Evolutionary conservation across 1,140 invertebrate species (phyloP).

Genomic region (Caenorhabditis latens): DNA sequence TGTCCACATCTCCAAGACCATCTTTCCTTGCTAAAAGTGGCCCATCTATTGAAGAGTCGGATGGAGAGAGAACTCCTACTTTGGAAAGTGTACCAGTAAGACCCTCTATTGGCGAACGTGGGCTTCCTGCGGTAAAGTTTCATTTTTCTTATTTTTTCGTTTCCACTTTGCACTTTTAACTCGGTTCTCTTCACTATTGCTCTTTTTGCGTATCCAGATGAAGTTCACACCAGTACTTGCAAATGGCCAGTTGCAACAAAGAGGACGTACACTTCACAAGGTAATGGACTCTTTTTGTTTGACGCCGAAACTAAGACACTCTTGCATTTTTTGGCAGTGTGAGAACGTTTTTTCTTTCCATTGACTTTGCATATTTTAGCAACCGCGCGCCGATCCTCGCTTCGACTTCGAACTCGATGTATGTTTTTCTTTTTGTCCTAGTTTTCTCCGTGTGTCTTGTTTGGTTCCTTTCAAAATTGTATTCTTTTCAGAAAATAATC

Average conservation of each 20-base stretch:
- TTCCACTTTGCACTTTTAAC: background rate
- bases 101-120: conserved; percentile 25
- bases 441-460: background rate
- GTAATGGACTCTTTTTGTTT: conserved; percentile 42
- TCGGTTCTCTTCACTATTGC: background rate
- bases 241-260: conserved; percentile 42
- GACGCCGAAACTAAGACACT: background rate
- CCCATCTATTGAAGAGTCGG: conserved; percentile 19
- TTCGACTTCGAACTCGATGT: conserved; percentile 48
- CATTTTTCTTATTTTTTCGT: background rate
- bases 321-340: conserved; percentile 49
- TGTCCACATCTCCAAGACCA: conserved; percentile 5
- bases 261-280: conserved; percentile 50
- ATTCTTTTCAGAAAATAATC: conserved; percentile 46
- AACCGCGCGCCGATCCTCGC: conserved; percentile 48
- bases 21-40: background rate
- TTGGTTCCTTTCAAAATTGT: background rate
- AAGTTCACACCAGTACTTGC: conserved; percentile 36
- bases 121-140: conserved; percentile 20
- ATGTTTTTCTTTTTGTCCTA: background rate
- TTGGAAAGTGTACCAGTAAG: background rate
- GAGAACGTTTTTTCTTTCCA: conserved; percentile 42
- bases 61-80: background rate
- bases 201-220: conserved; percentile 29
- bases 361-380: conserved; percentile 49